phyloP scores from a whole-genome alignment of 2,797 vertebrate genomes.

The Thamnophis elegans region DNA sequence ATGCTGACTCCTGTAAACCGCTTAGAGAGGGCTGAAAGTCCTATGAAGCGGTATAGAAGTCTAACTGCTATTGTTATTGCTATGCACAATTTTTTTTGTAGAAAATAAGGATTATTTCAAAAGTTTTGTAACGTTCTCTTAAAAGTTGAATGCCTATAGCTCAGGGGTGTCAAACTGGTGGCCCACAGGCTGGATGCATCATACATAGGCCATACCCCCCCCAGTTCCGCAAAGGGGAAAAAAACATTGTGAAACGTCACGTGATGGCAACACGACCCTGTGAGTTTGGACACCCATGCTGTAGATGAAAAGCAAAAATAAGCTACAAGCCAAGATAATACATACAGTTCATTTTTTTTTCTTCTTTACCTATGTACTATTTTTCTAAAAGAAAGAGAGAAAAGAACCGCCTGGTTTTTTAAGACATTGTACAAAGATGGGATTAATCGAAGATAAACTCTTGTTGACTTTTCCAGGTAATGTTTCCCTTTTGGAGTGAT shows the following conservation, averaged over 20 bases:
- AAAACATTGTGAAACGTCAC: no score
- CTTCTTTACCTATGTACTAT: background rate
- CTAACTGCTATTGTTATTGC: no score
- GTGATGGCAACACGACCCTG: accelerated
- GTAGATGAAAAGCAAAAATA: background rate
- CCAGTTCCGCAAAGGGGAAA: background rate
- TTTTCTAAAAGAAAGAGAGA: background rate
- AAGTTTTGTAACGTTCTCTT: slow-evolving; percentile 52
- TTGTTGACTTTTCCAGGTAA: background rate
- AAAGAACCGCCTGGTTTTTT: background rate
- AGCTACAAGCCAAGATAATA: slow-evolving; percentile 18
- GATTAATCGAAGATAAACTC: background rate
- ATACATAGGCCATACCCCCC: no score
- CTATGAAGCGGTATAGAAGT: no score
- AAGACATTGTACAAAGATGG: background rate
- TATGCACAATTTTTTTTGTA: background rate
- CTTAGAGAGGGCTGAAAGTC: no score
- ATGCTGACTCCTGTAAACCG: no score
- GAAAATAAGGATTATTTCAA: slow-evolving; percentile 45
- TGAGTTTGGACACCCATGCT: background rate
- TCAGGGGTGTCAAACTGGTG: background rate
- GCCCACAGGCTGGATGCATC: background rate
- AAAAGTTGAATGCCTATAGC: slow-evolving; percentile 17
- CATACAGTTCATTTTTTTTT: background rate
- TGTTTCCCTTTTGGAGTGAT: background rate